Conservation (phyloP, 2,888 invertebrate genomes). For the Polyommatus iphigenia region DNA sequence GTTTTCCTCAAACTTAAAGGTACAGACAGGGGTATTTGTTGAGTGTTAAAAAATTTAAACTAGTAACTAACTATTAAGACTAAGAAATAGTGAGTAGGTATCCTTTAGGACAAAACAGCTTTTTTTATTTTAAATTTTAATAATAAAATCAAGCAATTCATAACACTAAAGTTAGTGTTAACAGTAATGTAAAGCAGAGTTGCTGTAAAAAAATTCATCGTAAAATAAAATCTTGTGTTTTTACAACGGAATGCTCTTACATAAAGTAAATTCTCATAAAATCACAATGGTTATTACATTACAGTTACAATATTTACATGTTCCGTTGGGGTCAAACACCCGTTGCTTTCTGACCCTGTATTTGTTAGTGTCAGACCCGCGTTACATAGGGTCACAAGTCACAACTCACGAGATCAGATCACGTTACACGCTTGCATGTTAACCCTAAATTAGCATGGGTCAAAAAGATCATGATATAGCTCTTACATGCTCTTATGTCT, state of each 20-base stretch:
- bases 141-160: no score
- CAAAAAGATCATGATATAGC: not conserved
- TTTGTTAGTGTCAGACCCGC: not conserved
- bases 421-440: not conserved
- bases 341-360: not conserved
- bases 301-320: conserved; percentile 18
- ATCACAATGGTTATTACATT: not conserved
- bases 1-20: no score
- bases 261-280: not conserved
- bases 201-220: no score
- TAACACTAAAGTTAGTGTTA: no score
- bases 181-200: no score
- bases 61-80: no score
- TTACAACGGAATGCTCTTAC: not conserved
- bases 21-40: no score
- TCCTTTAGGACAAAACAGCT: no score
- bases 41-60: no score
- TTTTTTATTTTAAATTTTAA: no score
- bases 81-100: no score
- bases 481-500: not conserved
- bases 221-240: no score
- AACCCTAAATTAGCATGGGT: not conserved
- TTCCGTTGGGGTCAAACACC: conserved; percentile 6
- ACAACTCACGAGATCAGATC: not conserved
- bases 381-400: not conserved